Evolutionary conservation across 2,888 invertebrate genomes (phyloP).

Genomic region (Andrena haemorrhoa): DNA sequence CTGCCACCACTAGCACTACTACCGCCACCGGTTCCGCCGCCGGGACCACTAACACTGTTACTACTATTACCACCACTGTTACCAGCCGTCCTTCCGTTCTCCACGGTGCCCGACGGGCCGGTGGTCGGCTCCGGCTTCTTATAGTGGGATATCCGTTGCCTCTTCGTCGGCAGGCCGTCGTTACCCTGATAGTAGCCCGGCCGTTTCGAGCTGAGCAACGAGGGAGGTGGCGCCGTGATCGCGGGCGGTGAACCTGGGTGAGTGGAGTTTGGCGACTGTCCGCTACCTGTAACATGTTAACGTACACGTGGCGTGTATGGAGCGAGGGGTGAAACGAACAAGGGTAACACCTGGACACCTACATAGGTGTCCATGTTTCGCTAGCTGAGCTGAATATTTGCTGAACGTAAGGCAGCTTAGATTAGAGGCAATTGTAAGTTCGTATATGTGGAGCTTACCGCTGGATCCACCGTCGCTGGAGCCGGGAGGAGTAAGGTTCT

Average conservation of each 20-base stretch:
- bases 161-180: slow-evolving; percentile 89
- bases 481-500: slow-evolving; percentile 95
- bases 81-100: slow-evolving; percentile 77
- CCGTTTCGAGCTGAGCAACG: slow-evolving; percentile 87
- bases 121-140: slow-evolving; percentile 86
- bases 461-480: slow-evolving; percentile 93
- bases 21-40: slow-evolving; percentile 55
- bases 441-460: slow-evolving; percentile 67
- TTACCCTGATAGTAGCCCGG: slow-evolving; percentile 88
- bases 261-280: slow-evolving; percentile 92
- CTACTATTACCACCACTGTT: slow-evolving; percentile 47
- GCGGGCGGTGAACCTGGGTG: slow-evolving; percentile 91
- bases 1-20: slow-evolving; percentile 61
- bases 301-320: background rate
- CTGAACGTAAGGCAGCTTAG: background rate
- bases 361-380: too few species aligned
- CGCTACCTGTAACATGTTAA: slow-evolving; percentile 86
- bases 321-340: too few species aligned
- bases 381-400: background rate
- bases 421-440: background rate
- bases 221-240: slow-evolving; percentile 83
- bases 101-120: slow-evolving; percentile 47
- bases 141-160: slow-evolving; percentile 95
- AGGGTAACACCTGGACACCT: too few species aligned
- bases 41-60: slow-evolving; percentile 56